Evolutionary conservation across 2,797 vertebrate species (phyloP).

Genomic region (Lindbergichthys nudifrons): DNA sequence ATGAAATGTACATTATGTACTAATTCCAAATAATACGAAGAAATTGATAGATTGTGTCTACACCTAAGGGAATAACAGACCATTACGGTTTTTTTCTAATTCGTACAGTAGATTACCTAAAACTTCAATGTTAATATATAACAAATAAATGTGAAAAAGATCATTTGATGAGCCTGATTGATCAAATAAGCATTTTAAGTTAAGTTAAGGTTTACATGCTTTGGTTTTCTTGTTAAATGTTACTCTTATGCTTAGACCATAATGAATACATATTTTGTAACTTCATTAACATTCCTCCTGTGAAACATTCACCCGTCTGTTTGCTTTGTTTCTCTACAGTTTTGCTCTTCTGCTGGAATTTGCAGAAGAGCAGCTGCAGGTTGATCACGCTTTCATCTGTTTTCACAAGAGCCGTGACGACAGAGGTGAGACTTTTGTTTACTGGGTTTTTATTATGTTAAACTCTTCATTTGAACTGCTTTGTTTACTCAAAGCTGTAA

Average conservation of each 20-base stretch:
- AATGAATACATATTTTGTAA: neutral
- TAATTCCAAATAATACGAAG: neutral
- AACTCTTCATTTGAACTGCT: too few species aligned
- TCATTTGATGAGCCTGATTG: neutral
- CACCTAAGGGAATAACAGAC: neutral
- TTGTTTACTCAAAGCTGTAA: neutral
- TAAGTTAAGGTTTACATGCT: neutral
- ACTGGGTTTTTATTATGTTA: neutral
- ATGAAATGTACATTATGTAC: neutral
- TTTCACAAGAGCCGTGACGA: constrained; percentile 97
- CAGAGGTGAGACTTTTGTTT: constrained; percentile 84
- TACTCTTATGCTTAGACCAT: neutral
- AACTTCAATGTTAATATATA: neutral
- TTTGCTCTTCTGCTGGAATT: constrained; percentile 96
- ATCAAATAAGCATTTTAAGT: neutral
- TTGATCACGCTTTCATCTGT: constrained; percentile 94
- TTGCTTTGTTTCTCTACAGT: constrained; percentile 71
- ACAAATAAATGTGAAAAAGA: neutral
- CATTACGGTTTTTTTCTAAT: neutral
- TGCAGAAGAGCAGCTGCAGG: constrained; percentile 94
- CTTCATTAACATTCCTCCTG: neutral
- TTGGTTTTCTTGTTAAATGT: neutral
- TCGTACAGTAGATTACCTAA: neutral
- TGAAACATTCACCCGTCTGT: constrained; percentile 8
- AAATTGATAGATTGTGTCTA: neutral